Evolutionary conservation across 2,797 vertebrate genomes (phyloP).

Genomic region (Lemur catta): DNA sequence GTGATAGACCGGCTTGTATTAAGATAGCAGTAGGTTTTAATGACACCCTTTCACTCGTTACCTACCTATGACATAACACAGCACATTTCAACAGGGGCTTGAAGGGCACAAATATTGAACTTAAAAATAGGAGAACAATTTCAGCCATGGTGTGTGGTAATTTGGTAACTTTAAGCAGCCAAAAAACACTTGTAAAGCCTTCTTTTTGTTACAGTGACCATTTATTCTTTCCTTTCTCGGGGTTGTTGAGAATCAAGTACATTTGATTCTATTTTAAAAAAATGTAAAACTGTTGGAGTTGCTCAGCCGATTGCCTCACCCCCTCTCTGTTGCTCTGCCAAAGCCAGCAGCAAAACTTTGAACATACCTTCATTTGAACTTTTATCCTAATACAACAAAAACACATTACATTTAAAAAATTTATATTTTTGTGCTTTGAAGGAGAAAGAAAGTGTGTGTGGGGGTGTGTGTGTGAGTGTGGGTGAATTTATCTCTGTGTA

Average conservation of each 20-base stretch:
- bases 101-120: not conserved
- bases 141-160: not conserved
- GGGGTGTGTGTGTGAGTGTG: too few species aligned
- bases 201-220: not conserved
- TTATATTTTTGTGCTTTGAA: not conserved
- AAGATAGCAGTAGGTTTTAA: not conserved
- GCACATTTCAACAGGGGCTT: not conserved
- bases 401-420: not conserved
- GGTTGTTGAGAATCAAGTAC: not conserved
- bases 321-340: not conserved
- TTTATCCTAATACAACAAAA: not conserved
- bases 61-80: not conserved
- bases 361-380: not conserved
- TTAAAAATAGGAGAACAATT: slow-evolving; percentile 13
- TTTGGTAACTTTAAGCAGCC: not conserved
- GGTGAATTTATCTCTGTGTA: not conserved
- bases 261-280: not conserved
- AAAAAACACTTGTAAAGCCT: not conserved
- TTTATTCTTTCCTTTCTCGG: not conserved
- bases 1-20: not conserved
- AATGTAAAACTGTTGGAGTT: not conserved
- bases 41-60: not conserved
- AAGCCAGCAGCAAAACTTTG: not conserved
- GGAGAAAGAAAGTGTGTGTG: not conserved
- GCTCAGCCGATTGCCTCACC: not conserved